Percentiles rank a stretch among this genome's conserved stretches.
Conservation (phyloP, 2,797 vertebrate genomes). For the Lateolabrax maculatus region DNA sequence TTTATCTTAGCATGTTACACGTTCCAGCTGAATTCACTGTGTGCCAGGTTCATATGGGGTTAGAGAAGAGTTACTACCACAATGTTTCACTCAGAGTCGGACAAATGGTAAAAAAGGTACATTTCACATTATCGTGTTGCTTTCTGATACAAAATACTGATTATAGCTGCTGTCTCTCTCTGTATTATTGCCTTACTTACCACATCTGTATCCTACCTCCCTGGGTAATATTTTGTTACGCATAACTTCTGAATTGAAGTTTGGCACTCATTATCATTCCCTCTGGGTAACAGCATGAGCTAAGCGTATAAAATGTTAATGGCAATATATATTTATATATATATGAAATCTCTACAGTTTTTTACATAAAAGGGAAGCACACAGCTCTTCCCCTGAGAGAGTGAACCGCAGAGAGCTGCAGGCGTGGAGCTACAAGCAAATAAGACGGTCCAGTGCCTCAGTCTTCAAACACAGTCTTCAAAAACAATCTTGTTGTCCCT, state of each 20-base stretch:
- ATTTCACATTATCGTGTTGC: no score
- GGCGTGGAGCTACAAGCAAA: slow-evolving; percentile 16
- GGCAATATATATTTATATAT: slow-evolving; percentile 5
- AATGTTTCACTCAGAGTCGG: no score
- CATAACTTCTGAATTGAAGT: neutral
- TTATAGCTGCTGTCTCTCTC: no score
- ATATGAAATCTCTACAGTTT: slow-evolving; percentile 1
- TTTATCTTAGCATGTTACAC: neutral
- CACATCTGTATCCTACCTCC: neutral
- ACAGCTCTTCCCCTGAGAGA: slow-evolving; percentile 7
- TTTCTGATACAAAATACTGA: no score
- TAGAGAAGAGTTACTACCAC: neutral
- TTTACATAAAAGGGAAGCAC: slow-evolving; percentile 20
- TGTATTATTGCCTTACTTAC: neutral
- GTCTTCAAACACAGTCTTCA: slow-evolving; percentile 50
- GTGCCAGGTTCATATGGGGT: neutral
- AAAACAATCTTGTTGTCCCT: slow-evolving; percentile 1
- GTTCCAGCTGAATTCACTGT: neutral
- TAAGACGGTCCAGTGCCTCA: slow-evolving; percentile 1
- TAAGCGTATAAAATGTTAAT: slow-evolving; percentile 11
- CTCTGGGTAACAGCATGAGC: slow-evolving; percentile 9
- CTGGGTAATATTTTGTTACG: neutral
- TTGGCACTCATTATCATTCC: slow-evolving; percentile 22
- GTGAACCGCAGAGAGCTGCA: slow-evolving; percentile 15
- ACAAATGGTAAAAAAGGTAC: no score